Evolutionary conservation across 2,888 invertebrate genomes (phyloP), one percentile per base, ranked within the genome.

Genomic region (Troilus luridus): DNA sequence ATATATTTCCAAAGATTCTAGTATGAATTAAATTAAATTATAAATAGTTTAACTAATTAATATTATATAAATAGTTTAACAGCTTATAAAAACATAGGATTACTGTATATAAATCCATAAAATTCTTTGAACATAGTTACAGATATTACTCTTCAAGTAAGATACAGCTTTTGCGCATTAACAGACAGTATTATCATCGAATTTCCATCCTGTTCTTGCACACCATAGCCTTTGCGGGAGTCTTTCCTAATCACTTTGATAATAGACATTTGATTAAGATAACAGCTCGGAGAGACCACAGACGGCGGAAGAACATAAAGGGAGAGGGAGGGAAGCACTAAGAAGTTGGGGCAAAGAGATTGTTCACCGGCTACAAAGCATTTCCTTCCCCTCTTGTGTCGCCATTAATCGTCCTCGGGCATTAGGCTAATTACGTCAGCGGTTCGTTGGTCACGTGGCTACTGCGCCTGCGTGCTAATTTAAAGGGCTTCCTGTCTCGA

Each of bases 381-480:
- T 77, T 77, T 77, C 72, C 72, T 77, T 77, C 72, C 72, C 72
- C 72, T 77, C 72, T 77, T 77, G 56, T 85, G 85, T 54, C 54
- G 56, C 85, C 85, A 85, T 85, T 85, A 85, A 85, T 85, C 85
- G 56, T 85, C 56, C 56, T 85, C 85, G 54, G 85, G 85, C 85
- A 85, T 85, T 85, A 85, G 85, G 85, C 85, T 85, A 85, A 85
- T 85, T 85, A 85, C 85, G 85, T 85, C 85, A 85, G 85, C 85
- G 85, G 85, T 85, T 85, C 85, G 85, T 21, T 56, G 85, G 85
- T 85, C 85, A 85, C 85, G 85, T 85, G 85, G 72, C 72, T 77
- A 77, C 72, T 77, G 72, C 72, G 72, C 72, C 72, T 77, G 72
- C 72, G 72, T 77, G 72, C 72, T 77, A 77, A 77, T 77, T 77